Conservation (phyloP, 2,113 vertebrate genomes). For the Lanius collurio region DNA sequence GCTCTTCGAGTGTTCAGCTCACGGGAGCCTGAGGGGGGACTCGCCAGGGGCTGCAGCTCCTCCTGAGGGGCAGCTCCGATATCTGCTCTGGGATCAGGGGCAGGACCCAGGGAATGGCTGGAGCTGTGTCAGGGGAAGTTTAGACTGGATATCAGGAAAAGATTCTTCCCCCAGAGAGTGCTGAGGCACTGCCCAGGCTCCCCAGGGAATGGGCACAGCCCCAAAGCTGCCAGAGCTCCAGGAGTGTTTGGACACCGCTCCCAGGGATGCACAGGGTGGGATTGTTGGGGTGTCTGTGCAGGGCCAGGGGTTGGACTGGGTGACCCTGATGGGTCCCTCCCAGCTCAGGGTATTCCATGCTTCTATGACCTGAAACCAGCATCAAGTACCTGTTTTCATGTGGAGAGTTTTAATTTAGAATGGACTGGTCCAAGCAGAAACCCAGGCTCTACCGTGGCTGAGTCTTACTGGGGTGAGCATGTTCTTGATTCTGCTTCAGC, state of each 20-base stretch:
- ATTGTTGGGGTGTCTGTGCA: background rate
- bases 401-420: background rate
- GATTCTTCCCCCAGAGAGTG: background rate
- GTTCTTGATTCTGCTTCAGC: background rate
- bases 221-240: background rate
- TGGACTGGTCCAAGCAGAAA: background rate
- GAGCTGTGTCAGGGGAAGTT: background rate
- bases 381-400: no score
- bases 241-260: fast-evolving
- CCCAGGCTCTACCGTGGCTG: background rate
- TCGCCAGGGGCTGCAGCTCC: background rate
- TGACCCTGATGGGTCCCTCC: background rate
- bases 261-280: background rate
- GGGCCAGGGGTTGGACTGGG: background rate
- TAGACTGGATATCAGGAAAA: background rate
- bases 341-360: background rate
- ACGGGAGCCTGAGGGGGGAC: background rate
- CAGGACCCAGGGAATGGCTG: background rate
- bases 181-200: background rate
- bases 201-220: background rate
- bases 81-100: background rate
- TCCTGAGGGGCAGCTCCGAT: background rate
- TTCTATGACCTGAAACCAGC: background rate
- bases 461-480: background rate
- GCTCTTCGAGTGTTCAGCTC: background rate